These are phyloP conservation scores for Gnathonemus echidnorhynchus DNA, from an alignment of 2,113 vertebrate species.

Conservation along the genomic window DNA sequence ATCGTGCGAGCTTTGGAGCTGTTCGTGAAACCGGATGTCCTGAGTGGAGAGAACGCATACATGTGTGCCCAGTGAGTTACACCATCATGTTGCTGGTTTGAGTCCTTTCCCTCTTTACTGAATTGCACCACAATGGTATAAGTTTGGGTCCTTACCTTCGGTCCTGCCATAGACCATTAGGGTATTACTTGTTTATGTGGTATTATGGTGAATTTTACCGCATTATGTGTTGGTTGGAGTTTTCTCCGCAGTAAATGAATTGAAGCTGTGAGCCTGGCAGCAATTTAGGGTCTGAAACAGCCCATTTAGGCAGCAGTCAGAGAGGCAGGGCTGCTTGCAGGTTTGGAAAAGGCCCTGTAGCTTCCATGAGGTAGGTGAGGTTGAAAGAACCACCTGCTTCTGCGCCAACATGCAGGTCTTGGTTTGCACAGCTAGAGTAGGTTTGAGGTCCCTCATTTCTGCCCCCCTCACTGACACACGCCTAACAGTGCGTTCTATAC, in stretches of 20 bases:
- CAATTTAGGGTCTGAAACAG: neutral
- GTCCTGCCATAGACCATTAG: neutral
- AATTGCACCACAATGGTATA: neutral
- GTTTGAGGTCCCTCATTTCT: neutral
- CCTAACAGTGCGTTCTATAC: neutral
- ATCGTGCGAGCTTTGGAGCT: slow-evolving; percentile 81
- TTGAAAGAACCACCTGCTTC: neutral
- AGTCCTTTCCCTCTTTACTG: neutral
- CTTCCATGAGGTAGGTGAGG: neutral
- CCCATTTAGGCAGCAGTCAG: neutral
- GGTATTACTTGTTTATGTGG: neutral
- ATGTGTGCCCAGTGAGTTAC: slow-evolving; percentile 84
- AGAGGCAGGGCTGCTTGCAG: neutral
- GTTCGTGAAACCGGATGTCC: slow-evolving; percentile 82
- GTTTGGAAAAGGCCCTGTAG: neutral
- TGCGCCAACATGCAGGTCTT: neutral
- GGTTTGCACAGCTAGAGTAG: neutral
- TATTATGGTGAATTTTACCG: neutral
- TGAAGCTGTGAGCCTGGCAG: neutral
- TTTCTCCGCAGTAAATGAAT: neutral
- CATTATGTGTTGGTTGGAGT: neutral
- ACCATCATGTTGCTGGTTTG: neutral
- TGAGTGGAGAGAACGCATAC: slow-evolving; percentile 92
- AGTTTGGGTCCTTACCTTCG: neutral
- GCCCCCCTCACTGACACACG: neutral